Evolutionary conservation across 2,113 vertebrate genomes (phyloP).

Genomic region (Hoplias malabaricus): DNA sequence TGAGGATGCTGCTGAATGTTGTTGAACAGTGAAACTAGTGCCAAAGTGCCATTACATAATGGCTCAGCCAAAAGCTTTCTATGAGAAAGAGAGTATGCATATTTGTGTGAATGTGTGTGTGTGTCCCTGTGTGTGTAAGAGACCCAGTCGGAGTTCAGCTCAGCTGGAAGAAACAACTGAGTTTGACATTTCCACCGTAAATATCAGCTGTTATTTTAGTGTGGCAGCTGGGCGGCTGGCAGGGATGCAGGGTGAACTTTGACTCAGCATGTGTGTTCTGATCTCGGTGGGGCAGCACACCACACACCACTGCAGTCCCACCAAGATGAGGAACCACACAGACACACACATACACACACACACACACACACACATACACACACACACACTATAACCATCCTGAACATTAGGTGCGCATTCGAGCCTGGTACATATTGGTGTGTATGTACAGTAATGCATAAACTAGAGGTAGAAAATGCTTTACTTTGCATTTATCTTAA

Average conservation of each 20-base stretch:
- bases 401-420: background rate
- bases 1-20: conserved; percentile 3
- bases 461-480: background rate
- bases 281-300: conserved; percentile 45
- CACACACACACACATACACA: background rate
- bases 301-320: conserved; percentile 13
- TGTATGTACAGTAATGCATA: background rate
- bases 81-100: conserved; percentile 13
- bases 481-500: background rate
- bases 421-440: background rate
- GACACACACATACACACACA: background rate
- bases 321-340: conserved; percentile 27
- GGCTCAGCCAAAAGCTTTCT: conserved; percentile 26
- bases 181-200: conserved; percentile 58
- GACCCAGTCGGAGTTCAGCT: conserved; percentile 40
- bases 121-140: background rate
- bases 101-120: conserved; percentile 4
- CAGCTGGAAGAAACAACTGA: conserved; percentile 53
- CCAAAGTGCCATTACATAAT: conserved; percentile 32
- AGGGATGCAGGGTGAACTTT: conserved; percentile 55
- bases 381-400: background rate
- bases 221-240: conserved; percentile 49
- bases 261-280: conserved; percentile 51
- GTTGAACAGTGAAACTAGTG: conserved; percentile 25
- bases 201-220: conserved; percentile 57